Evolutionary conservation across 2,113 vertebrate species (phyloP), one percentile per base, ranked within the genome.

Genomic region (Triplophysa siluroides): DNA sequence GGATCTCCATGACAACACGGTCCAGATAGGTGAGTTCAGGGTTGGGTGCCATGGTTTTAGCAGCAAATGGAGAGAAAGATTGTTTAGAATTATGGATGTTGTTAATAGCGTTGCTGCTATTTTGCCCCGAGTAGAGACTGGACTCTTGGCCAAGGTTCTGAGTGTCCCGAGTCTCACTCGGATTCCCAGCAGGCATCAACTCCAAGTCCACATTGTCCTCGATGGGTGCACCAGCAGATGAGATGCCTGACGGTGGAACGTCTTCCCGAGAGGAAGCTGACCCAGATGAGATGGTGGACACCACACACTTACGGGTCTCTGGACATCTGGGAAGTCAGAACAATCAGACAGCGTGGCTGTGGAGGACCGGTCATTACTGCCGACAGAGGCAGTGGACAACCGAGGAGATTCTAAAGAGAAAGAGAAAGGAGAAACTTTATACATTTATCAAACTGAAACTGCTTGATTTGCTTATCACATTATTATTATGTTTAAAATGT

Each of bases 1-100:
- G 93, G 0, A 98, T 96, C 90, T 99, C 97, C 88, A 95, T 91
- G 84, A 98, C 91, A 16, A 99, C 96, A 0, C 95, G 93, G 80
- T 96, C 95, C 90, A 98, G 86, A 84, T 98, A 98, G 63, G 92
- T 94, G 76, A 94, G 92, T 83, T 95, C 91, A n/a, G 88, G 91
- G 78, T 90, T 90, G 0, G 83, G 88, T 0, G 88, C 85, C 0
- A 93, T 87, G 14, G 82, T 45, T 76, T 85, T 84, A 43, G 80
- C 18, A 0, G 81, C 83, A 0, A 92, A 92, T 0, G 92, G 90
- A n/a, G 91, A 89, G 3, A 21, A 83, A 87, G 0, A 83, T 8
- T 0, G 79, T 83, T 78, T 19, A 0, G 47, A 83, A 88, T 91
- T 89, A 21, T 83, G 64, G 43, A 26, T 63, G 67, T 38, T 47